These are phyloP conservation scores for Tupiocoris notatus DNA, from an alignment of 2,888 invertebrate species.

Conservation along the genomic window DNA sequence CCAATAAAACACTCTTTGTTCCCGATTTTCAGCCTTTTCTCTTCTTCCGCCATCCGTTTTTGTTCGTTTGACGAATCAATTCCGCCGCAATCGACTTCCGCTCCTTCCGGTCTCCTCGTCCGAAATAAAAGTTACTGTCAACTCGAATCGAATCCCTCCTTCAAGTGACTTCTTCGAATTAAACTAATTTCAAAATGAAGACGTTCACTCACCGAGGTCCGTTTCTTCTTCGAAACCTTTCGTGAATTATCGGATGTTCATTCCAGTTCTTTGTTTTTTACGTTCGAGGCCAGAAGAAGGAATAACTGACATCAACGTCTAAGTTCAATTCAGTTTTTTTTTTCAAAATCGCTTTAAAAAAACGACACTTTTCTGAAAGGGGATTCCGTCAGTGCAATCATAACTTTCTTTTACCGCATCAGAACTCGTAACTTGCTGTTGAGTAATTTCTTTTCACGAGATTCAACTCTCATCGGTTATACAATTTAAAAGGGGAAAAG, in stretches of 20 bases:
- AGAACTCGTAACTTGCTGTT: too few species aligned
- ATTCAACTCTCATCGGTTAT: too few species aligned
- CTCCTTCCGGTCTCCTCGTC: background rate
- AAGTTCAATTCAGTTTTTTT: too few species aligned
- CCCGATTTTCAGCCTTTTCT: background rate
- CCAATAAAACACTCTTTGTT: constrained; percentile 31
- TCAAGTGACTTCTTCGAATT: constrained; percentile 8
- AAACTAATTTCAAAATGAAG: constrained; percentile 34
- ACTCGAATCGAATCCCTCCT: constrained; percentile 28
- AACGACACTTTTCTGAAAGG: too few species aligned
- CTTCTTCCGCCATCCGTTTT: background rate
- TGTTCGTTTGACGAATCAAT: constrained; percentile 32
- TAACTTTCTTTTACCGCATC: too few species aligned
- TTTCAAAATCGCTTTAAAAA: too few species aligned
- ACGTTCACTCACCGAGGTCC: constrained; percentile 1
- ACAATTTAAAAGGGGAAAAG: too few species aligned
- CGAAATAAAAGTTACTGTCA: constrained; percentile 36
- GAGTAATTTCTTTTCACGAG: too few species aligned
- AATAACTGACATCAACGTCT: too few species aligned
- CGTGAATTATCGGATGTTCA: background rate
- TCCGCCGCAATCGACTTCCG: background rate
- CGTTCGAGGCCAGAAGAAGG: background rate
- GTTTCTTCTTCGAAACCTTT: background rate
- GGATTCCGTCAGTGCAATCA: too few species aligned
- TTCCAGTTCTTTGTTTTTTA: background rate